phyloP scores from a whole-genome alignment of 2,888 invertebrate genomes.

The Ectobius pallidus region DNA sequence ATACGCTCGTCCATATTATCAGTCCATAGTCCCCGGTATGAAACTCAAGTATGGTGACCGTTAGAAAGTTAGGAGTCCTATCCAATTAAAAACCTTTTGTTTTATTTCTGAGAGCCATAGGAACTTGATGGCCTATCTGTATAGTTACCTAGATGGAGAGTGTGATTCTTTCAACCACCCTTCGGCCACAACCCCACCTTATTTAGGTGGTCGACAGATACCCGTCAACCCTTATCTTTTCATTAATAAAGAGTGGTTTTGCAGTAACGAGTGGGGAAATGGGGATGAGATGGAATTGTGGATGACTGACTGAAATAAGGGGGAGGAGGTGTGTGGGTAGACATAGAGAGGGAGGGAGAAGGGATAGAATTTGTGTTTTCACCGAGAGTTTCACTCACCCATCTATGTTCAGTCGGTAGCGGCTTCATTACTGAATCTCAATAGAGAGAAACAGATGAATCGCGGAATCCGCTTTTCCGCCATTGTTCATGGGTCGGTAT shows the following conservation, averaged over 20 bases:
- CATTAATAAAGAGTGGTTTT: constrained; percentile 29
- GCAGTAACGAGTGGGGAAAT: constrained; percentile 1
- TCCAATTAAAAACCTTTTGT: constrained; percentile 19
- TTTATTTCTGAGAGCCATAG: not conserved
- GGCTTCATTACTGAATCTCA: constrained; percentile 36
- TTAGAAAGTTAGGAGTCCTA: not conserved
- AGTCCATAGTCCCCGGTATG: not conserved
- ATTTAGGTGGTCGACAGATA: constrained; percentile 19
- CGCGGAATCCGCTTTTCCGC: constrained; percentile 40
- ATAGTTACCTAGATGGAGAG: not conserved
- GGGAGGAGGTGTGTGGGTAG: constrained; percentile 11
- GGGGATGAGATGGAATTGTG: constrained; percentile 10
- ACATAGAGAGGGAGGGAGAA: not conserved
- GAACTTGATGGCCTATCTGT: not conserved
- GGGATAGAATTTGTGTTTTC: constrained; percentile 23
- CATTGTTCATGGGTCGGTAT: constrained; percentile 30
- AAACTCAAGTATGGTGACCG: not conserved
- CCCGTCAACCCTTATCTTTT: constrained; percentile 29
- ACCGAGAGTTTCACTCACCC: constrained; percentile 14
- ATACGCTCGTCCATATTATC: not conserved
- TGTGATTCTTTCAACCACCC: constrained; percentile 16
- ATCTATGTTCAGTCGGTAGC: not conserved
- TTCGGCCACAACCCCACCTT: constrained; percentile 8
- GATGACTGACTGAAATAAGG: constrained; percentile 1
- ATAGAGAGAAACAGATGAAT: constrained; percentile 38